Base-by-base conservation (phyloP, 2,113 vertebrate genomes). In the Atlantisia rogersi region DNA sequence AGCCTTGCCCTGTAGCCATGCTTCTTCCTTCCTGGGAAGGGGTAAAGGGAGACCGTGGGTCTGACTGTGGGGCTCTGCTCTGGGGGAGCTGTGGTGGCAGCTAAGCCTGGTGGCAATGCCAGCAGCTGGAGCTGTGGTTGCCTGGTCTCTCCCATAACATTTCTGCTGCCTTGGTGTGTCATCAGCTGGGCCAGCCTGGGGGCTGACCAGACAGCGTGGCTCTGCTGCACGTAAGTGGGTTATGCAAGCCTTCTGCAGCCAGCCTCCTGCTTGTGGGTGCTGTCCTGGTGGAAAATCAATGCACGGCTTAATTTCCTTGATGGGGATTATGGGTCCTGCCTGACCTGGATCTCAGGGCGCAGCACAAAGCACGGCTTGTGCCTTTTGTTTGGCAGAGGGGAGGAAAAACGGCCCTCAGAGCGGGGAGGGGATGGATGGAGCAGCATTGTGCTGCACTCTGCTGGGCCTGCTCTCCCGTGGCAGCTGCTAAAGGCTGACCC, bases 11-110 rank as follows among this genome's bases (percentile, higher is more conserved):
- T 21, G 14, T 10, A 71, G 24, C n/a, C 63, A 46, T 5, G 0
- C 10, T 52, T 32, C 2, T 56, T 50, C 44, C 70, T 80, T 29
- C 15, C 11, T 0, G 2, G 11, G 15, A 6, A 42, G 29, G 19
- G 16, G 5, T 17, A 18, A 32, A 0, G 1, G 0, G 12, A 20
- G 20, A 40, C 4, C 0, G 0, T 4, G 39, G 65, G 75, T 48
- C 8, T 18, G 7, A 26, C 6, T 4, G 8, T 22, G 5, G 5
- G 14, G 11, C 37, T 15, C 20, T 84, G 64, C 44, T 44, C 44
- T 44, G 1, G 2, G 35, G 5, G 24, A 21, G 44, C 55, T 15
- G 16, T 0, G 2, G 37, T 28, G 53, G 24, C 15, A 13, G 31
- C 6, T 1, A 3, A 28, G n/a, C 14, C 29, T 59, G 42, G 55